A percentile compares a stretch with the other conserved stretches of the same genome.
Evolutionary conservation across 1,140 invertebrate genomes (phyloP).

Genomic region (Drosophila setifemur): DNA sequence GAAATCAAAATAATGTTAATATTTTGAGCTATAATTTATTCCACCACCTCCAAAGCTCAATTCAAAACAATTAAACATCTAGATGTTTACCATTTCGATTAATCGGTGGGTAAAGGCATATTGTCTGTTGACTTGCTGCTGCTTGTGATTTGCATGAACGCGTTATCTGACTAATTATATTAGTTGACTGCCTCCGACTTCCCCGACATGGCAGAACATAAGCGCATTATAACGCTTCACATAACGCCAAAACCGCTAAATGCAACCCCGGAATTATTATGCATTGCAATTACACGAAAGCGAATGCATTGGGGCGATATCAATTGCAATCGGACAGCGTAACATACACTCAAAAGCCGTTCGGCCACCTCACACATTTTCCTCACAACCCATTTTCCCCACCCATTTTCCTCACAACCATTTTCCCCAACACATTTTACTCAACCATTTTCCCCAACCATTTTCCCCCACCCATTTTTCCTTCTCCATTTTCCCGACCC

Average conservation of each 20-base stretch:
- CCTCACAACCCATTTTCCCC: neutral
- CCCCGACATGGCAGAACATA: slow-evolving; percentile 41
- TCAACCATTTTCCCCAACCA: neutral
- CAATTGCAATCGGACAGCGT: slow-evolving; percentile 41
- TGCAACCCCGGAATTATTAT: slow-evolving; percentile 65
- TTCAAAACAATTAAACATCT: neutral
- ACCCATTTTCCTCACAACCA: no score
- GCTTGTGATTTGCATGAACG: slow-evolving; percentile 51
- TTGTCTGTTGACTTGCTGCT: slow-evolving; percentile 2
- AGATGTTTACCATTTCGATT: slow-evolving; percentile 21
- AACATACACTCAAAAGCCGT: neutral
- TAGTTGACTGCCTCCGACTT: slow-evolving; percentile 50
- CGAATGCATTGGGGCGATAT: slow-evolving; percentile 62
- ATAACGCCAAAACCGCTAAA: slow-evolving; percentile 38
- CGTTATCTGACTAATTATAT: slow-evolving; percentile 72
- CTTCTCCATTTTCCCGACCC: neutral
- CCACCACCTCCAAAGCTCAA: no score
- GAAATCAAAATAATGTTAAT: no score
- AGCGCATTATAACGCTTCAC: slow-evolving; percentile 76
- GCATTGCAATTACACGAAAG: slow-evolving; percentile 66
- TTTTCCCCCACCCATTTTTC: neutral
- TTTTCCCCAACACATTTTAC: neutral
- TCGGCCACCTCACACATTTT: neutral
- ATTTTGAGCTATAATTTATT: no score
- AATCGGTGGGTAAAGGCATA: slow-evolving; percentile 6